Evolutionary conservation across 2,797 vertebrate species (phyloP).

Genomic region (Pseudopleuronectes americanus): DNA sequence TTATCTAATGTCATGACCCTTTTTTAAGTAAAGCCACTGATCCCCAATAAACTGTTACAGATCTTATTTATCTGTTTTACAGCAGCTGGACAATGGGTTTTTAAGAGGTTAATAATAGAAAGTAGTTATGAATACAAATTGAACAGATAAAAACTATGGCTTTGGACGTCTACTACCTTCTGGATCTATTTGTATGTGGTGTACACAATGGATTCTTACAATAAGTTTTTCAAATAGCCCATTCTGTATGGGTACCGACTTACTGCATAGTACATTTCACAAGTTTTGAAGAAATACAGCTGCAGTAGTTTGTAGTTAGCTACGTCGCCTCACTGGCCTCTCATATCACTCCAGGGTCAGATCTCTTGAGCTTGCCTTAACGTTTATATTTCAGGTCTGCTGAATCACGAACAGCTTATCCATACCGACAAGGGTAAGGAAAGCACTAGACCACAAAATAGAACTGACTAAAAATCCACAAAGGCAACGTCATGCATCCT

Average conservation of each 20-base stretch:
- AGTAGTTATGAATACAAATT: constrained; percentile 70
- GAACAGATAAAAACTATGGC: constrained; percentile 62
- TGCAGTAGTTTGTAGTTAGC: constrained; percentile 56
- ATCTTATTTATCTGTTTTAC: constrained; percentile 48
- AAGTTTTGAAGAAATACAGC: constrained; percentile 3
- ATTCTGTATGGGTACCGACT: neutral
- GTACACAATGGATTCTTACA: neutral
- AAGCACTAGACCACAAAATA: constrained; percentile 78
- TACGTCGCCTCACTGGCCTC: constrained; percentile 47
- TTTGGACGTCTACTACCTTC: constrained; percentile 48
- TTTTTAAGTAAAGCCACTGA: constrained; percentile 37
- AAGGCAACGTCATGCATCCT: constrained; percentile 63
- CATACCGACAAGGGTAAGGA: constrained; percentile 60
- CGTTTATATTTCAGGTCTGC: constrained; percentile 77
- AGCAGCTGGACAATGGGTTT: constrained; percentile 43
- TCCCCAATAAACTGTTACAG: constrained; percentile 46
- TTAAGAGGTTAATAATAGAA: constrained; percentile 68
- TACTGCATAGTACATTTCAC: neutral
- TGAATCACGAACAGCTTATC: constrained; percentile 79
- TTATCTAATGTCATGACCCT: constrained; percentile 54
- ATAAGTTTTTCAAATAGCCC: neutral
- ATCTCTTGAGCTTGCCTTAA: constrained; percentile 66
- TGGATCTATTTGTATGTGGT: constrained; percentile 9
- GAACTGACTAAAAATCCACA: constrained; percentile 75
- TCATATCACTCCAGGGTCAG: constrained; percentile 62